Evolutionary conservation across 2,113 vertebrate genomes (phyloP).

Genomic region (Aegotheles bennettii): DNA sequence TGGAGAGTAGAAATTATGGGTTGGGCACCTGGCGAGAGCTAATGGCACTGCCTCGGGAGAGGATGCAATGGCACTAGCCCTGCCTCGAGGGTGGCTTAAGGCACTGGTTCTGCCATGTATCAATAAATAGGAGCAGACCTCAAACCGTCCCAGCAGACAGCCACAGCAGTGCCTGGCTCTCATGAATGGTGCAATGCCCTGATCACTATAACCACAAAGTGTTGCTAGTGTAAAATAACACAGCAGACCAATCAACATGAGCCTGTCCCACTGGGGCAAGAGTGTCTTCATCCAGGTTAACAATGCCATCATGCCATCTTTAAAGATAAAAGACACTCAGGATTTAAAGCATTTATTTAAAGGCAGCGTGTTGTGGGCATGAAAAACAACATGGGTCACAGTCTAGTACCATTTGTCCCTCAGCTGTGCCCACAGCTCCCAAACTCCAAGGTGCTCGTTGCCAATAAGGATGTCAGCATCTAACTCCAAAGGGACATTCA

Average conservation of each 20-base stretch:
- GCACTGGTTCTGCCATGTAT: background rate
- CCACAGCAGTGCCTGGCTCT: background rate
- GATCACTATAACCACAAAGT: background rate
- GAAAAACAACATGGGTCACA: background rate
- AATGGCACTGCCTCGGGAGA: background rate
- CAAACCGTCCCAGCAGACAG: background rate
- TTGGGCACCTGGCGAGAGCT: background rate
- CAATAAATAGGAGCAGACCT: background rate
- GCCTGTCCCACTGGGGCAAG: background rate
- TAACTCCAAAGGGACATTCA: background rate
- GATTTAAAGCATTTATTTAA: background rate
- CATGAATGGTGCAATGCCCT: rapidly evolving
- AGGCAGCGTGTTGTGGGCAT: background rate
- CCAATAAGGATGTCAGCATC: background rate
- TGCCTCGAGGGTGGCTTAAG: background rate
- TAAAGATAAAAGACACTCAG: background rate
- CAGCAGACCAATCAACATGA: rapidly evolving
- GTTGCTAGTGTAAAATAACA: background rate
- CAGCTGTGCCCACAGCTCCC: background rate
- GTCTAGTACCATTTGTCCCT: background rate
- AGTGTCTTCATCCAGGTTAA: background rate
- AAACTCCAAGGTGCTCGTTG: background rate
- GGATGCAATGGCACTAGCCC: background rate
- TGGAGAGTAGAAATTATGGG: background rate
- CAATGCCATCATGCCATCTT: rapidly evolving